Base-by-base conservation (phyloP, 35 echinoderm and acorn worm genomes). In the Antedon bifida region DNA sequence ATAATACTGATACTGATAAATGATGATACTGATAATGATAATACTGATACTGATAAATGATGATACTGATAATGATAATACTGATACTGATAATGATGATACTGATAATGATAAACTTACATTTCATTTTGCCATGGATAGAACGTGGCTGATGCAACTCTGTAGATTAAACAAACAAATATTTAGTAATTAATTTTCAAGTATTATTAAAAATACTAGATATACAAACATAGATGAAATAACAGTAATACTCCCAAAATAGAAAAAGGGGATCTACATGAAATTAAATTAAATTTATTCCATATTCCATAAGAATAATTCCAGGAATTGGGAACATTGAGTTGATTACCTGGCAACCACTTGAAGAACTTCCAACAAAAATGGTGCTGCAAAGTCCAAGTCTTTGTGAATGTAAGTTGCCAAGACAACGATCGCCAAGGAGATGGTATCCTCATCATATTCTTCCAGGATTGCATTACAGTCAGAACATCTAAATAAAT, bases 71-170 rank as follows among this genome's bases (percentile, higher is more conserved):
- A 5, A 44, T 44, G 39, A 44, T 44, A 16, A 44, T 44, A 16
- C 5, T 44, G n/a, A 44, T 44, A 5, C 39, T 44, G 39, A 44
- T 44, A 16, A 44, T 44, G 39, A 16, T 44, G 39, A 44, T 5
- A 16, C 16, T 44, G 39, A 44, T 44, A 16, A 44, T 44, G 39
- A 44, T 44, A 16, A n/a, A 76, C 93, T 92, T 86, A 99, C 95
- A 83, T 92, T 30, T 99, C 95, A 36, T 83, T 87, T 80, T 99
- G 95, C 95, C 95, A 99, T 3, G 95, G 91, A 39, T 90, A 99
- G 79, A 99, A 90, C 4, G 88, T 89, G 13, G 90, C 90, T 42
- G 85, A 88, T 7, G 95, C 95, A 88, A 99, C 88, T 73, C 95
- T 96, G 84, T 34, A 83, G 46, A 14, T n/a, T 74, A 80, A 26